Evolutionary conservation across 2,888 invertebrate species (phyloP).

Genomic region (Eretmocerus hayati): DNA sequence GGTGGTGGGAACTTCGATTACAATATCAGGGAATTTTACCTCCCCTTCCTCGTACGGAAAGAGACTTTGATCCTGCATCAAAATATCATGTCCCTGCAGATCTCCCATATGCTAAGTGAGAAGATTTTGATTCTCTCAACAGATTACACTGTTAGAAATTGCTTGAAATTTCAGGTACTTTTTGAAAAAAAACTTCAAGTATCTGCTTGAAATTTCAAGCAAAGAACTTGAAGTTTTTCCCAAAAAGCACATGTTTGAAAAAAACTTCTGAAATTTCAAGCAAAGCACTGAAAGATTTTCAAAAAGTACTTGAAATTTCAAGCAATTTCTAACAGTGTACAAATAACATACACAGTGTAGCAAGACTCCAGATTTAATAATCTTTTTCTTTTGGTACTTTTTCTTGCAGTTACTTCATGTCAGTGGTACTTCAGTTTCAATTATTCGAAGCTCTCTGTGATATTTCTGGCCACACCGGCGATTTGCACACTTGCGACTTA

Average conservation of each 20-base stretch:
- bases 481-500: conserved; percentile 74
- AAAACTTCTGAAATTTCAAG: too few species aligned
- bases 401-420: conserved; percentile 72
- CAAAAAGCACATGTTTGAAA: too few species aligned
- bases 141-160: too few species aligned
- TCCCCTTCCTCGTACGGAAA: conserved; percentile 60
- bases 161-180: too few species aligned
- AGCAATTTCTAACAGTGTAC: too few species aligned
- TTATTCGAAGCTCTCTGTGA: conserved; percentile 71
- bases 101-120: conserved; percentile 49
- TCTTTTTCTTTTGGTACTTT: neutral
- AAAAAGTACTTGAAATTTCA: too few species aligned
- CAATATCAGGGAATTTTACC: conserved; percentile 69
- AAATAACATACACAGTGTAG: too few species aligned
- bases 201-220: too few species aligned
- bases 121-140: neutral
- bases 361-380: neutral
- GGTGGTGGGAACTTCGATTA: conserved; percentile 70
- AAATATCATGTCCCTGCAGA: conserved; percentile 78
- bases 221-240: too few species aligned
- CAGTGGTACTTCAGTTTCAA: conserved; percentile 78
- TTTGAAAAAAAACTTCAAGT: too few species aligned
- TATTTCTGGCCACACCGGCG: conserved; percentile 64
- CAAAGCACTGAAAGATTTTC: too few species aligned
- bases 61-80: conserved; percentile 76